Evolutionary conservation across 2,113 vertebrate species (phyloP), one percentile per base, ranked within the genome.

Genomic region (Isurus oxyrinchus): DNA sequence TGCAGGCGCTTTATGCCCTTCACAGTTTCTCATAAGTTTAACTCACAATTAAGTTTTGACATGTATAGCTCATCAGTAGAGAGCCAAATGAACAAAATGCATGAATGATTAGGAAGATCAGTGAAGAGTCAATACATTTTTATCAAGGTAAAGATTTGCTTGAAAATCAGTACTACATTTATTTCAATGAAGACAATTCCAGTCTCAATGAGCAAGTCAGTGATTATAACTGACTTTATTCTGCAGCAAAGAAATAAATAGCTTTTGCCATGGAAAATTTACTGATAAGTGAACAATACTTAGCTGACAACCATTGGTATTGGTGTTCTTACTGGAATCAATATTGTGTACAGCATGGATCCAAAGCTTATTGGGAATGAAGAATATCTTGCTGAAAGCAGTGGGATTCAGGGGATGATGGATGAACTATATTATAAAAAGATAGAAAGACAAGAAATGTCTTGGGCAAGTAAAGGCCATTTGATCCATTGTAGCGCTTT

Each of bases 241-340:
- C 25, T 53, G 44, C 16, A 53, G 66, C 35, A 66, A 69, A 67
- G 7, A 95, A 69, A 66, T 25, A 66, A 66, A 69, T 27, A 95
- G 67, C 93, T 94, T 94, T 67, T 94, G 93, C 40, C 61, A 94
- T 40, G 61, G n/a, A 13, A 94, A 40, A 94, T 66, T 94, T 63
- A 94, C 66, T 95, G 66, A 95, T 53, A 66, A 53, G 66, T 95
- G 94, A 95, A 67, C 40, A 72, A 95, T 95, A 27, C 67, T 69
- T 53, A 95, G 63, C 49, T 23, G 49, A 72, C 94, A 95, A 72
- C 25, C n/a, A 67, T 49, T 23, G 21, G n/a, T 94, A 94, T 67
- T 94, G 59, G 61, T 94, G 93, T 40, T 67, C 31, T 94, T 67
- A 94, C 61, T 66, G n/a, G 93, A 94, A 94, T 94, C 91, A 94